Evolutionary conservation across 2,888 invertebrate genomes (phyloP).

Genomic region (Scotopteryx bipunctaria): DNA sequence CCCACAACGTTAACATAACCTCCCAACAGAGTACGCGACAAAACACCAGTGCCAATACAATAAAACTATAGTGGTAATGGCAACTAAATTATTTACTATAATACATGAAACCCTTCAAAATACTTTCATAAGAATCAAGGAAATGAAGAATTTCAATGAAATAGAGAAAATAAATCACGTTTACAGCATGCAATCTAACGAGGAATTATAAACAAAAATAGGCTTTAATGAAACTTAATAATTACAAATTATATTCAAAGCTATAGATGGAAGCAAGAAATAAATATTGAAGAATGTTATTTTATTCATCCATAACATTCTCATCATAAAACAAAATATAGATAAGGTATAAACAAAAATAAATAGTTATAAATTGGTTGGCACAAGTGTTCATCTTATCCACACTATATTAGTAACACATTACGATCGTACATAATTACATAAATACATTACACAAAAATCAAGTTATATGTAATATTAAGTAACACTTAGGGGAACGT

Average conservation of each 20-base stretch:
- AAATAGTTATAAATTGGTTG: conserved; percentile 48
- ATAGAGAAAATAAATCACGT: conserved; percentile 58
- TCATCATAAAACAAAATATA: conserved; percentile 47
- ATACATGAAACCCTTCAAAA: conserved; percentile 57
- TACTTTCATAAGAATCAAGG: conserved; percentile 31
- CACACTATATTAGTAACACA: conserved; percentile 67
- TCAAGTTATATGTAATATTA: conserved; percentile 48
- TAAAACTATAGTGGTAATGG: conserved; percentile 79
- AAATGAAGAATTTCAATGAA: conserved; percentile 56
- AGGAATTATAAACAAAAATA: conserved; percentile 58
- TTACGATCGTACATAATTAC: conserved; percentile 65
- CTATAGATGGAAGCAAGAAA: conserved; percentile 72
- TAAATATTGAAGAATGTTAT: conserved; percentile 55
- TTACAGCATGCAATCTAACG: conserved; percentile 71
- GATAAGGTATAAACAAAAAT: conserved; percentile 38
- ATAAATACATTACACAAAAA: conserved; percentile 74
- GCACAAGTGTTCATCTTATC: conserved; percentile 70
- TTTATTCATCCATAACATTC: conserved; percentile 77
- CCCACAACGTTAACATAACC: conserved; percentile 49
- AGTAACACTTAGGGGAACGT: conserved; percentile 72
- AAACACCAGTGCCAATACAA: conserved; percentile 83
- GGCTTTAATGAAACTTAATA: conserved; percentile 59
- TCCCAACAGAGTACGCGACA: conserved; percentile 40
- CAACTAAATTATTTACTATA: conserved; percentile 70
- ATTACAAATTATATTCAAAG: conserved; percentile 59